Evolutionary conservation across 2,113 vertebrate genomes (phyloP).

Genomic region (Rhipidura dahli): DNA sequence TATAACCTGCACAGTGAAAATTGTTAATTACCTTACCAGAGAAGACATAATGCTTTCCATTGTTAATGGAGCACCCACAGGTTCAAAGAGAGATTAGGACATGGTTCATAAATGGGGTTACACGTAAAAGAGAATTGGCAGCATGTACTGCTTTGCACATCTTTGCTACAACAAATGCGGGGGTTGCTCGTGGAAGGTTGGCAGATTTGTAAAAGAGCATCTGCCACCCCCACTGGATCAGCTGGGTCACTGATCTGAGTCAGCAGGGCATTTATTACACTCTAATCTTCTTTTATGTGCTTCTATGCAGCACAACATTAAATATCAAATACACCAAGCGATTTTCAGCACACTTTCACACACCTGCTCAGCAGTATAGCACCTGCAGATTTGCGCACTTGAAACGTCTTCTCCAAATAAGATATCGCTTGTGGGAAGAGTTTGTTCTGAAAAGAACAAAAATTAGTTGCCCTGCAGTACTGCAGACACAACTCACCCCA

Average conservation of each 20-base stretch:
- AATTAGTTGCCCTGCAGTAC: neutral
- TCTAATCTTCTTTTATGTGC: neutral
- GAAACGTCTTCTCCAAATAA: slow-evolving; percentile 89
- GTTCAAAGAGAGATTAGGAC: neutral
- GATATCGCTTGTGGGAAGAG: slow-evolving; percentile 95
- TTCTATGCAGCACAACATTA: neutral
- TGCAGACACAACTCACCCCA: neutral
- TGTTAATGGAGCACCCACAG: neutral
- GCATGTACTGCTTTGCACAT: neutral
- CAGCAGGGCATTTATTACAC: neutral
- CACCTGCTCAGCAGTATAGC: slow-evolving; percentile 92
- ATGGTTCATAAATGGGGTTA: neutral
- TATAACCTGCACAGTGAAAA: neutral
- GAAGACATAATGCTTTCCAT: neutral
- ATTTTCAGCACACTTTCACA: neutral
- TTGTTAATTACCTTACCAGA: neutral
- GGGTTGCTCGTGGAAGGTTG: accelerated
- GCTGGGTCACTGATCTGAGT: neutral
- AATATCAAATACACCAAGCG: neutral
- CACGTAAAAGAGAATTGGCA: neutral
- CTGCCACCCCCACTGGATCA: neutral
- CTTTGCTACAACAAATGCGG: neutral
- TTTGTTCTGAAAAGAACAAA: slow-evolving; percentile 79
- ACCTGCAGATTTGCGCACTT: slow-evolving; percentile 82
- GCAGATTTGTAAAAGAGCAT: neutral